These are phyloP conservation scores for Ceraclea dissimilis DNA, from an alignment of 2,888 invertebrate species.

Conservation along the genomic window DNA sequence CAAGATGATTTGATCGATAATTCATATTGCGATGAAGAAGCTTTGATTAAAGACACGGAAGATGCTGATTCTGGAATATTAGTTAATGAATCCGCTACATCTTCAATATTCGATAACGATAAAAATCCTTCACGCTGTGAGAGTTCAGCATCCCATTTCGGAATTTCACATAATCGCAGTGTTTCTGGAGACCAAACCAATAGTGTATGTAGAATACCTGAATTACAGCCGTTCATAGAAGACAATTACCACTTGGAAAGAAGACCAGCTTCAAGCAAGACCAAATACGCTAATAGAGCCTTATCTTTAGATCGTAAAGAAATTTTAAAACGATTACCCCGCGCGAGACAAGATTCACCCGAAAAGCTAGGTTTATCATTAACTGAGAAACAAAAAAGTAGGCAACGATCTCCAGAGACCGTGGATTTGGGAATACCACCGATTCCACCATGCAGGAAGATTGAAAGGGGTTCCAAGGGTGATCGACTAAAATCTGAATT, in stretches of 20 bases:
- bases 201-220: conserved; percentile 33
- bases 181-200: conserved; percentile 46
- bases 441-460: conserved; percentile 42
- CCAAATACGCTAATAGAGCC: conserved; percentile 45
- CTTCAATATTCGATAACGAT: conserved; percentile 54
- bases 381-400: conserved; percentile 46
- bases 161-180: conserved; percentile 41
- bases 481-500: conserved; percentile 38
- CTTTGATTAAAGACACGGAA: conserved; percentile 54
- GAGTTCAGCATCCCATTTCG: conserved; percentile 43
- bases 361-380: conserved; percentile 44
- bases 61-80: conserved; percentile 71
- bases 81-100: conserved; percentile 64
- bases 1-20: conserved; percentile 51
- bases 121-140: conserved; percentile 47
- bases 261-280: conserved; percentile 27
- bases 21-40: conserved; percentile 47
- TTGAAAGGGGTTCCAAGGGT: conserved; percentile 32
- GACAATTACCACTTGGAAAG: conserved; percentile 20
- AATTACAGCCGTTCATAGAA: conserved; percentile 16
- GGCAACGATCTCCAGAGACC: conserved; percentile 39
- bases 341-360: conserved; percentile 36
- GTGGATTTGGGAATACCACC: conserved; percentile 44
- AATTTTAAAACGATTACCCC: conserved; percentile 45
- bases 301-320: conserved; percentile 50